phyloP scores from a whole-genome alignment of 92 coral and sea anemone species.

The Plumapathes pennacea region DNA sequence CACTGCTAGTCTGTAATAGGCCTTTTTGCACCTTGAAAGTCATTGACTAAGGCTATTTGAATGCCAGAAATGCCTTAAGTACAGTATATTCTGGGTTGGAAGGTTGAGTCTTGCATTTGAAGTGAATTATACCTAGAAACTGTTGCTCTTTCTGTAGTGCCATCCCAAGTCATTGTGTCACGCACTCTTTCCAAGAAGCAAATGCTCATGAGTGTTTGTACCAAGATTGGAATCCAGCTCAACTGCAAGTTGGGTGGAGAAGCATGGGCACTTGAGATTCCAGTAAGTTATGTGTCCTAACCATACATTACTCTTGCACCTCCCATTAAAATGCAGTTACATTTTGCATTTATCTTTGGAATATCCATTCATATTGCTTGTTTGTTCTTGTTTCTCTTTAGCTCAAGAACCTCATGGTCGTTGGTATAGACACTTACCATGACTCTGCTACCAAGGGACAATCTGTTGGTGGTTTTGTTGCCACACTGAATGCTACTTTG shows the following conservation, averaged over 20 bases:
- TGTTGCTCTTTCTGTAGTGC: no score
- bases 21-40: not conserved
- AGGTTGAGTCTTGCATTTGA: not conserved
- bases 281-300: conserved; percentile 44
- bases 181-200: conserved; percentile 91
- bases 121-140: not conserved
- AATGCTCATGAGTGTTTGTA: conserved; percentile 96
- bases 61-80: not conserved
- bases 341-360: not conserved
- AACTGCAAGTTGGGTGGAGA: conserved; percentile 97
- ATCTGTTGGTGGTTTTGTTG: conserved; percentile 98
- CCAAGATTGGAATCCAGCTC: conserved; percentile 95
- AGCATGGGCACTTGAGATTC: conserved; percentile 97
- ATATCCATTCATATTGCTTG: not conserved
- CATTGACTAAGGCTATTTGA: not conserved
- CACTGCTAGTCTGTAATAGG: no score
- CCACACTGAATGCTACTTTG: conserved; percentile 67
- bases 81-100: no score
- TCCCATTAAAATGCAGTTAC: not conserved
- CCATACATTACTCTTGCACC: no score
- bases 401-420: conserved; percentile 85
- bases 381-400: not conserved
- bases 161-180: conserved; percentile 86
- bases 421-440: conserved; percentile 90
- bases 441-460: conserved; percentile 83